Evolutionary conservation across 2,113 vertebrate genomes (phyloP).

Genomic region (Hippoglossus stenolepis): DNA sequence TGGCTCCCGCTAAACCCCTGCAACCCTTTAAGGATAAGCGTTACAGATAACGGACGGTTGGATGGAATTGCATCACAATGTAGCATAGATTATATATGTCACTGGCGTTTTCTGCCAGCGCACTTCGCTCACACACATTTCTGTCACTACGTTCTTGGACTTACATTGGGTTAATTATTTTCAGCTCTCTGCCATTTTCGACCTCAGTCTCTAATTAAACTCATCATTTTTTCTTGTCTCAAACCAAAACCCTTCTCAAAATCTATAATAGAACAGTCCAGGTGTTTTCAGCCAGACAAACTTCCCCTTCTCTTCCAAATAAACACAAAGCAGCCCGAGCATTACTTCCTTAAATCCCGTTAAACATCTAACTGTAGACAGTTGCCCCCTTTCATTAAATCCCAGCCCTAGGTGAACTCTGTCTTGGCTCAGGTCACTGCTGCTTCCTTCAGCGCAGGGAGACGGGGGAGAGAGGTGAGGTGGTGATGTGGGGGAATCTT

Average conservation of each 20-base stretch:
- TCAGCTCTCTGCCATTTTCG: too few relatives aligned
- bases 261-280: not conserved
- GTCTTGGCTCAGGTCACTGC: too few relatives aligned
- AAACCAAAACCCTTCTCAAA: too few relatives aligned
- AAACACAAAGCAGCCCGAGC: conserved; percentile 1
- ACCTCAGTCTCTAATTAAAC: too few relatives aligned
- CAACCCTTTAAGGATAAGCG: not conserved
- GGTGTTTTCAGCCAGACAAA: conserved; percentile 21
- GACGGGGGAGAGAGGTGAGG: too few relatives aligned
- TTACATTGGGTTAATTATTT: too few relatives aligned
- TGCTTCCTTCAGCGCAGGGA: too few relatives aligned
- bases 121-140: not conserved
- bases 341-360: conserved; percentile 51
- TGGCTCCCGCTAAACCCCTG: not conserved
- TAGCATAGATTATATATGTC: not conserved
- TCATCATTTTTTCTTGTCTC: not conserved
- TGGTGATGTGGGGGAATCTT: not conserved
- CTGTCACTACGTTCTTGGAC: not conserved
- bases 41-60: not conserved
- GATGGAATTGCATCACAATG: not conserved
- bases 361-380: conserved; percentile 37
- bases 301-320: not conserved
- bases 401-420: too few relatives aligned
- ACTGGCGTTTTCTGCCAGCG: too few relatives aligned
- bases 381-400: conserved; percentile 1